Percentiles rank a stretch among this genome's conserved stretches.
These are phyloP conservation scores for Rhodeus uyekii DNA, from an alignment of 2,797 vertebrate genomes.

Conservation along the genomic window DNA sequence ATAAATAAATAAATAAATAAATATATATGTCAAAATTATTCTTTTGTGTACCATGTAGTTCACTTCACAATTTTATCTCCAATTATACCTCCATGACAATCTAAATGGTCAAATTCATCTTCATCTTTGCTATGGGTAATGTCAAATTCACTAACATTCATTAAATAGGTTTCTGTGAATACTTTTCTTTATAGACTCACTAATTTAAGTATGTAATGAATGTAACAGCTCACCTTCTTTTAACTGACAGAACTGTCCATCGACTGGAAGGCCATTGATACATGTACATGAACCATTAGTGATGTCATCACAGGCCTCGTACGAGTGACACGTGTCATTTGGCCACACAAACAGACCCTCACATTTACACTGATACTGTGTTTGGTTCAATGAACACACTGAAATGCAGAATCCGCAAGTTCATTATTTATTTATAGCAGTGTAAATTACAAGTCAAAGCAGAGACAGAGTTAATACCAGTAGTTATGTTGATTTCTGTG, in stretches of 20 bases:
- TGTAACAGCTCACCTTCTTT: conserved; percentile 65
- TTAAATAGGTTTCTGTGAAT: background rate
- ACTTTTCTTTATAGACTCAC: background rate
- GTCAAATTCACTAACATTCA: background rate
- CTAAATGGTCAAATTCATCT: background rate
- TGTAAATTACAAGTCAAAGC: background rate
- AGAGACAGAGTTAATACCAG: background rate
- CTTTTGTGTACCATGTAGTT: no score
- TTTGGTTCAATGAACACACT: conserved; percentile 36
- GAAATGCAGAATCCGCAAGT: conserved; percentile 3
- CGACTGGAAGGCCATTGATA: conserved; percentile 61
- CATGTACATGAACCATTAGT: conserved; percentile 65
- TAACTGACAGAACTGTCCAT: conserved; percentile 71
- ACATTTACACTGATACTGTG: conserved; percentile 44
- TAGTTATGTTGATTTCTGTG: conserved; percentile 42
- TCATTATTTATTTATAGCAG: background rate
- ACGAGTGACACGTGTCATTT: conserved; percentile 43
- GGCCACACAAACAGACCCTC: conserved; percentile 45
- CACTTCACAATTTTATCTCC: no score
- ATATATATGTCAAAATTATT: no score
- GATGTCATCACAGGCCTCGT: conserved; percentile 56
- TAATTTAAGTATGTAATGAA: no score
- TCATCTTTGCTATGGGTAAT: background rate
- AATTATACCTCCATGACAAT: no score
- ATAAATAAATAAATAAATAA: no score